Conservation (phyloP, 2,113 vertebrate species). For the Acrocephalus arundinaceus region DNA sequence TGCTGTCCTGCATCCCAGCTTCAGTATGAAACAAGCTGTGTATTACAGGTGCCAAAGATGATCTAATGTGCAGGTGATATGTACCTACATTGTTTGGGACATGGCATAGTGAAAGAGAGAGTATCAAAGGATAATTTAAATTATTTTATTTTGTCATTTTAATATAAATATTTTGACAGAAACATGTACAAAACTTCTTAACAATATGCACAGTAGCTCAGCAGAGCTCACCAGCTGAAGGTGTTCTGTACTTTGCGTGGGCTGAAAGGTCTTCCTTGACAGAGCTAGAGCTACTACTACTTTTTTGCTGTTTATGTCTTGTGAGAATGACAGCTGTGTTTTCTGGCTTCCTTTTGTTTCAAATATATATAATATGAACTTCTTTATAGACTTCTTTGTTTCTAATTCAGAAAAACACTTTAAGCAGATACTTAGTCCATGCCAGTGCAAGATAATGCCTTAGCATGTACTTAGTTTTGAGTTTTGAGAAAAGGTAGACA, state of each 20-base stretch:
- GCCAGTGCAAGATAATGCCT: neutral
- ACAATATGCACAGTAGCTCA: neutral
- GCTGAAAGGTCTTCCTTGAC: neutral
- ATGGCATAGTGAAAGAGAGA: neutral
- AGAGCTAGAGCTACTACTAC: neutral
- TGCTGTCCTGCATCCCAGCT: neutral
- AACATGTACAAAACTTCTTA: neutral
- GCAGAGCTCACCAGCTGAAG: neutral
- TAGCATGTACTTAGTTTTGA: neutral
- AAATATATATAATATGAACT: neutral
- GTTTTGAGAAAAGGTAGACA: neutral
- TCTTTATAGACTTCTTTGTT: neutral
- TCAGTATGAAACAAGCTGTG: neutral
- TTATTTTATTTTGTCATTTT: neutral
- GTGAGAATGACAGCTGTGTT: neutral
- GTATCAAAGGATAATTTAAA: neutral
- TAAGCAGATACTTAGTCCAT: neutral
- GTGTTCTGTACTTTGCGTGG: neutral
- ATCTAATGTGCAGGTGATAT: neutral
- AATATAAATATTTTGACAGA: neutral
- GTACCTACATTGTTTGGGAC: neutral
- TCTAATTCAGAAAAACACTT: neutral
- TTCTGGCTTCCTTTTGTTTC: neutral
- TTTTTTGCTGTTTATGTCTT: neutral
- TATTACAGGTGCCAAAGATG: neutral